Evolutionary conservation across 2,888 invertebrate species (phyloP).

Genomic region (Hipparchia sbordonii): DNA sequence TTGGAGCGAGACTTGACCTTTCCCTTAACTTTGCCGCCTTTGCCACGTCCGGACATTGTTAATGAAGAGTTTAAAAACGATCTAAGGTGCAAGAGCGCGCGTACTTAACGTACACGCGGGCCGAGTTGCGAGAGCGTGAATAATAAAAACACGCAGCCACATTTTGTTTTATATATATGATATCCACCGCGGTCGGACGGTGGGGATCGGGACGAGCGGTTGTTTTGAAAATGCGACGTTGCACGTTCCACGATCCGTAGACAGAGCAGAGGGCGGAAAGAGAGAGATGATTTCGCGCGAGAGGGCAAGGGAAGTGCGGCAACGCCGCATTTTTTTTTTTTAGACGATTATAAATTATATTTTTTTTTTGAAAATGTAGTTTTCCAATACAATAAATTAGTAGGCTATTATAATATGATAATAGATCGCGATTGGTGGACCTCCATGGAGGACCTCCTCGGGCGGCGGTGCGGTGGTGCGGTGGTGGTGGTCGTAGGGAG

Average conservation of each 20-base stretch:
- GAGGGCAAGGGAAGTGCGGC: neutral
- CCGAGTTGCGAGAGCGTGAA: neutral
- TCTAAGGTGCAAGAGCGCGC: no score
- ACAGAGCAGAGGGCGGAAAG: neutral
- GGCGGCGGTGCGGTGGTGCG: no score
- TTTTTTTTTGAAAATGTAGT: no score
- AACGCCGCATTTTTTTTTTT: neutral
- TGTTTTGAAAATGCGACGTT: conserved; percentile 4
- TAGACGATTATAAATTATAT: no score
- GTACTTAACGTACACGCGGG: no score
- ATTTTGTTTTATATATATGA: neutral
- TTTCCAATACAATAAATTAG: no score
- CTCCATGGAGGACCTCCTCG: neutral
- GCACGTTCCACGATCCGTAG: neutral
- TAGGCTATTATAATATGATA: neutral
- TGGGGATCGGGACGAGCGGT: neutral
- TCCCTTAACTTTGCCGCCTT: neutral
- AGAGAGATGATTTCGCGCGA: neutral
- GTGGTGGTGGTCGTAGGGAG: no score
- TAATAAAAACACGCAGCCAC: conserved; percentile 14
- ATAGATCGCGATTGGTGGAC: neutral
- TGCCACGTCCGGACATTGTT: no score
- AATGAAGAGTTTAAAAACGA: no score
- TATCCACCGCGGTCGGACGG: neutral
- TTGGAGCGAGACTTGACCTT: conserved; percentile 40